Percentiles rank a stretch among this genome's conserved stretches.
These are phyloP conservation scores for Notarius quadriscutis DNA, from an alignment of 2,113 vertebrate species.

Conservation along the genomic window DNA sequence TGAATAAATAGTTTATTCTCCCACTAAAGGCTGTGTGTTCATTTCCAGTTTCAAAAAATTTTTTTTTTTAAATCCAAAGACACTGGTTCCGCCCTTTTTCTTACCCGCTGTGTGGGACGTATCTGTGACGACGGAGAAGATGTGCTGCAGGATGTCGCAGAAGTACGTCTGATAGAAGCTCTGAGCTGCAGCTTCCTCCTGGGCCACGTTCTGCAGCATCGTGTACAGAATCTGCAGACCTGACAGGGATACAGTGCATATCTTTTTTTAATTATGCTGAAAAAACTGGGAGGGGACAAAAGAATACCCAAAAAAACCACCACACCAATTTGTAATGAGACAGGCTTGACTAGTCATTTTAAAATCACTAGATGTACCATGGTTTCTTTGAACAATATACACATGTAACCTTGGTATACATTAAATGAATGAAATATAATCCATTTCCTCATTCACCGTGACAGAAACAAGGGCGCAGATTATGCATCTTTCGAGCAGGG, in stretches of 20 bases:
- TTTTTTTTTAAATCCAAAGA: not conserved
- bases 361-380: too few relatives aligned
- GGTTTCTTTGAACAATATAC: not conserved
- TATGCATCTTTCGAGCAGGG: not conserved
- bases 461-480: too few relatives aligned
- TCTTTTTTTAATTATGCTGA: not conserved
- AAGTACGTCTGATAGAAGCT: slow-evolving; percentile 99
- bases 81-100: not conserved
- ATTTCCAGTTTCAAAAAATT: not conserved
- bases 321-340: not conserved
- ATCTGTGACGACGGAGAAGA: slow-evolving; percentile 98
- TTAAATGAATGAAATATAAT: too few relatives aligned
- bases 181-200: slow-evolving; percentile 95
- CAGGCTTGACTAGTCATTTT: not conserved
- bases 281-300: too few relatives aligned
- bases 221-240: slow-evolving; percentile 97
- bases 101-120: slow-evolving; percentile 97
- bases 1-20: too few relatives aligned
- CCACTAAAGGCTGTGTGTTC: not conserved
- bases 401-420: not conserved
- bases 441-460: too few relatives aligned
- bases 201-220: slow-evolving; percentile 93
- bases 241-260: slow-evolving; percentile 49
- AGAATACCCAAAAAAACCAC: too few relatives aligned
- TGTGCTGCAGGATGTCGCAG: slow-evolving; percentile 97